A percentile compares a stretch with the other conserved stretches of the same genome.
Evolutionary conservation across 2,113 vertebrate genomes (phyloP).

Genomic region (Aphelocoma coerulescens): DNA sequence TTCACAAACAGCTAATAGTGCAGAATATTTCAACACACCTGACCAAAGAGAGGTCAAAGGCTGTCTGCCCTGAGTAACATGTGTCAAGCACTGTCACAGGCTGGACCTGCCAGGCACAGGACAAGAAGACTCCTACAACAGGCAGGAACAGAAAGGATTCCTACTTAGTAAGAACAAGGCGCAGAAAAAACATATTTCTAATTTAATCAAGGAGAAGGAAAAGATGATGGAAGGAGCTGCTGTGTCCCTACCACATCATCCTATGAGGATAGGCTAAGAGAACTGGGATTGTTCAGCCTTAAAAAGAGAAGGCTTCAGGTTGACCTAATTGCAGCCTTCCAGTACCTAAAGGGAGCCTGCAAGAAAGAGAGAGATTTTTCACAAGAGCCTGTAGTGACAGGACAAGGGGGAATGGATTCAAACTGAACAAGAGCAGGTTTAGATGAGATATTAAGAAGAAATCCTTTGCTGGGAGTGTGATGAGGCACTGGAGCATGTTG

Average conservation of each 20-base stretch:
- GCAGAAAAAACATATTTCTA: fast-evolving
- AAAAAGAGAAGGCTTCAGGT: not conserved
- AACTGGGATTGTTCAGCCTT: not conserved
- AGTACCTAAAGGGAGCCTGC: not conserved
- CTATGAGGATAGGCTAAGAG: not conserved
- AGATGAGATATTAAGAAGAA: not conserved
- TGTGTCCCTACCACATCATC: not conserved
- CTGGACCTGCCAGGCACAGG: not conserved
- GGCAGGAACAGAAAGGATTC: not conserved
- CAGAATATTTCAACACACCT: not conserved
- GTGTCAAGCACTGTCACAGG: not conserved
- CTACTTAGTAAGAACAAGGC: not conserved
- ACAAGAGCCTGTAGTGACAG: not conserved
- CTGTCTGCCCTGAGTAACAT: not conserved
- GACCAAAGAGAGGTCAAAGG: not conserved
- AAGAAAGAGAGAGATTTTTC: not conserved
- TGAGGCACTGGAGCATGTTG: not conserved
- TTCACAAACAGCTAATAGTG: not conserved
- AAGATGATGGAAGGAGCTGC: not conserved
- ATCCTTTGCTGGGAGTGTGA: not conserved
- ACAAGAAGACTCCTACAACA: not conserved
- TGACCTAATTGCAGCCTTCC: not conserved
- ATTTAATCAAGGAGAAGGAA: not conserved
- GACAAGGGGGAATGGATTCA: not conserved
- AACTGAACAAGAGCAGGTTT: not conserved